phyloP scores from a whole-genome alignment of 2,113 vertebrate species.

The Ranitomeya variabilis region DNA sequence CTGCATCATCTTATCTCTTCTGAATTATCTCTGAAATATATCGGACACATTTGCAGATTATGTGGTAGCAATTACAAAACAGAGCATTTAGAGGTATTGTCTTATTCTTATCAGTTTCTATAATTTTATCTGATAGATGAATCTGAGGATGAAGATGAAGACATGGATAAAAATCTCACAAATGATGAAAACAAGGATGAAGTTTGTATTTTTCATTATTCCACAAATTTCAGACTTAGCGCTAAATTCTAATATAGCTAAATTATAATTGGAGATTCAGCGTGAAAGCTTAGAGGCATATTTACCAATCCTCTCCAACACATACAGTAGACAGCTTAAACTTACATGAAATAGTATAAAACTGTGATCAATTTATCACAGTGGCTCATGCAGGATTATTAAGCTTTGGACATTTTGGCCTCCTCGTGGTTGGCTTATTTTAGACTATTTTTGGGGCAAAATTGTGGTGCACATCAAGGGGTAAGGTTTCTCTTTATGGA shows the following conservation, averaged over 20 bases:
- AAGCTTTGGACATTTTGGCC: too few relatives aligned
- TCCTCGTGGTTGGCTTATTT: too few relatives aligned
- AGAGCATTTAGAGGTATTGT: neutral
- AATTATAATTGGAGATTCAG: neutral
- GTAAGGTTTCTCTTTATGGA: too few relatives aligned
- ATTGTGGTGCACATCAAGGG: too few relatives aligned
- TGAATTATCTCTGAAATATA: neutral
- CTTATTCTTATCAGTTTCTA: neutral
- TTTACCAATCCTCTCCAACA: too few relatives aligned
- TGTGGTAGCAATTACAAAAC: neutral
- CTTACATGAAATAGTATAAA: too few relatives aligned
- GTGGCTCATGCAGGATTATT: too few relatives aligned
- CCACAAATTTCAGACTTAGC: neutral
- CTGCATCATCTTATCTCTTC: neutral
- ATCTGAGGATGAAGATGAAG: slow-evolving; percentile 75
- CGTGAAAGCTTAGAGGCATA: neutral
- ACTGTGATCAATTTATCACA: too few relatives aligned
- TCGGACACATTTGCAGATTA: neutral
- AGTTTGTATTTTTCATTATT: slow-evolving; percentile 67
- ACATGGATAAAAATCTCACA: slow-evolving; percentile 68
- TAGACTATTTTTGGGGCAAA: too few relatives aligned
- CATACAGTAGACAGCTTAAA: too few relatives aligned
- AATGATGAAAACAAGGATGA: slow-evolving; percentile 74
- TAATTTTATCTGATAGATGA: slow-evolving; percentile 63
- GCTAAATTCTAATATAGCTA: neutral